A percentile compares a stretch with the other conserved stretches of the same genome.
Evolutionary conservation across 2,113 vertebrate species (phyloP).

Genomic region (Malurus alboscapulatus): DNA sequence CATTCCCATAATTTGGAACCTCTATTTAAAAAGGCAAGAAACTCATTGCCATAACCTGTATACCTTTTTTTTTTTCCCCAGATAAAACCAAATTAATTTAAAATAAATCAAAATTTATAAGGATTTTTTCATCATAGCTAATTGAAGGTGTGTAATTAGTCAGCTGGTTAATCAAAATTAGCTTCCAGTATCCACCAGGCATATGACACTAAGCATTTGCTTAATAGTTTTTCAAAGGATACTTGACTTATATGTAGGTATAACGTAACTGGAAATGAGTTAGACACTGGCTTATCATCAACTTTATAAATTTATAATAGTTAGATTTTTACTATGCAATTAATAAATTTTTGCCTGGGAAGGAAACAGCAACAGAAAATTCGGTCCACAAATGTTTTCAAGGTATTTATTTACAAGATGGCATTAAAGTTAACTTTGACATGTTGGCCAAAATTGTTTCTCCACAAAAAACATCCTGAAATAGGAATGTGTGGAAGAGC

Average conservation of each 20-base stretch:
- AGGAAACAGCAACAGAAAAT: background rate
- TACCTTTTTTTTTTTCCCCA: background rate
- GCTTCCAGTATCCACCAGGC: background rate
- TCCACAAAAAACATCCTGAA: conserved; percentile 51
- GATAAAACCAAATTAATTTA: background rate
- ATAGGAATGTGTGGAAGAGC: conserved; percentile 44
- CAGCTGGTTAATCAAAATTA: background rate
- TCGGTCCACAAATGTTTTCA: background rate
- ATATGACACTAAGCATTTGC: background rate
- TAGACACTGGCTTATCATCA: background rate
- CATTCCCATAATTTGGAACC: background rate
- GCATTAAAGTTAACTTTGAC: conserved; percentile 49
- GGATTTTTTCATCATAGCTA: background rate
- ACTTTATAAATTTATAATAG: background rate
- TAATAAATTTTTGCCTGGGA: background rate
- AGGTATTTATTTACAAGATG: conserved; percentile 62
- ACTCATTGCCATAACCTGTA: background rate
- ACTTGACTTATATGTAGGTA: background rate
- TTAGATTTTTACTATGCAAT: background rate
- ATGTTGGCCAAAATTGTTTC: conserved; percentile 58
- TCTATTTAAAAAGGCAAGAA: background rate
- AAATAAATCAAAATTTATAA: background rate
- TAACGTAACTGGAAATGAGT: background rate
- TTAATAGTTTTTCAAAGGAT: background rate
- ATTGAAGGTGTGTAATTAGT: background rate